phyloP scores from a whole-genome alignment of 2,888 invertebrate genomes.

The Loripinus fragilis region DNA sequence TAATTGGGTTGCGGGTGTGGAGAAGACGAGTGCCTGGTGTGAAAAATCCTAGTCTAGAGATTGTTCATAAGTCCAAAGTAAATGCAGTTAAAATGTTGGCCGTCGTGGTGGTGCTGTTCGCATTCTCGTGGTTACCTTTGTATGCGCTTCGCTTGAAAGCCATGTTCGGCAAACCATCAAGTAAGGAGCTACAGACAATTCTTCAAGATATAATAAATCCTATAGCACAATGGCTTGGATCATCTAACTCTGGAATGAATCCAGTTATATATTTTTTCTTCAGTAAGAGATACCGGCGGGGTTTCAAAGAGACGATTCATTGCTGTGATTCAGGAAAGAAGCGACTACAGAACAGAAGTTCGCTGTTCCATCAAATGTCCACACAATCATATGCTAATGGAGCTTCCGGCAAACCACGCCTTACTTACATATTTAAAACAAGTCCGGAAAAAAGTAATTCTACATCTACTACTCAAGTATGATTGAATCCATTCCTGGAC shows the following conservation, averaged over 20 bases:
- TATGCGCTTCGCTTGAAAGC: constrained; percentile 93
- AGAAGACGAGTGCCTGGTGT: constrained; percentile 94
- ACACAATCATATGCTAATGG: constrained; percentile 44
- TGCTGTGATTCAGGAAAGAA: constrained; percentile 28
- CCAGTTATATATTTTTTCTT: constrained; percentile 97
- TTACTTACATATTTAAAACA: background rate
- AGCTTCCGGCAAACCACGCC: constrained; percentile 26
- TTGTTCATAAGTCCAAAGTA: constrained; percentile 92
- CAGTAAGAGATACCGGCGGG: constrained; percentile 95
- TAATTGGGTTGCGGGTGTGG: constrained; percentile 96
- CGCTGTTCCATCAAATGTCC: constrained; percentile 34
- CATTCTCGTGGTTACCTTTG: constrained; percentile 95
- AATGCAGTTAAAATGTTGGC: constrained; percentile 98
- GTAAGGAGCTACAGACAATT: constrained; percentile 77
- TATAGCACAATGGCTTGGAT: constrained; percentile 96
- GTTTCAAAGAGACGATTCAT: constrained; percentile 86
- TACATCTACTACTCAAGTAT: background rate
- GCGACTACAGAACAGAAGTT: constrained; percentile 29
- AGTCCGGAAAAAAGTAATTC: background rate
- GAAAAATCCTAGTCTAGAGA: constrained; percentile 85
- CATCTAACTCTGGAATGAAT: constrained; percentile 97
- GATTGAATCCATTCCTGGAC: background rate
- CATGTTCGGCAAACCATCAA: constrained; percentile 36
- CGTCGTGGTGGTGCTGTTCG: constrained; percentile 96
- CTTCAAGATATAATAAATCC: constrained; percentile 91